Percentiles rank a stretch among this genome's conserved stretches.
phyloP scores from a whole-genome alignment of 2,888 invertebrate species.

The Cantharis rufa region DNA sequence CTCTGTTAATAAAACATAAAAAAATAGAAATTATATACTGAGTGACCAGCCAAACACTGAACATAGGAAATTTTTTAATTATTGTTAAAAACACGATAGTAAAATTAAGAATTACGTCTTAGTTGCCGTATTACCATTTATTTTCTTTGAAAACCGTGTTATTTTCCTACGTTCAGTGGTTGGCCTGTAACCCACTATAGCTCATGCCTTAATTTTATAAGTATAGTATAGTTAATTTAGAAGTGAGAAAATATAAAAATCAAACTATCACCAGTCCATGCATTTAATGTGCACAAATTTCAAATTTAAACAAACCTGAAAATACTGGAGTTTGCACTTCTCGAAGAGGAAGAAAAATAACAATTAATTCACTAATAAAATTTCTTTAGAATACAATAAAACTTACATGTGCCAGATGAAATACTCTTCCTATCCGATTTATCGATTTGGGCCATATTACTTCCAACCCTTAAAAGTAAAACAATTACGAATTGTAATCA shows the following conservation, averaged over 20 bases:
- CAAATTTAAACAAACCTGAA: background rate
- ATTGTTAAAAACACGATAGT: too few relatives aligned
- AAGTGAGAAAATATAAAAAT: background rate
- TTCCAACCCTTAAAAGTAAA: slow-evolving; percentile 25
- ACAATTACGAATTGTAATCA: background rate
- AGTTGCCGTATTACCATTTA: too few relatives aligned
- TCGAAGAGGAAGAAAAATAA: background rate
- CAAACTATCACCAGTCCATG: background rate
- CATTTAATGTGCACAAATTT: background rate
- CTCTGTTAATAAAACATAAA: background rate
- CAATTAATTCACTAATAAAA: background rate
- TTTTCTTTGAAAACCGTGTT: too few relatives aligned
- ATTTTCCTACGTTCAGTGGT: too few relatives aligned
- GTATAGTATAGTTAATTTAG: background rate
- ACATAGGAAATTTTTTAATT: too few relatives aligned
- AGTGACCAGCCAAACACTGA: too few relatives aligned
- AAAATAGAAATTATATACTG: too few relatives aligned
- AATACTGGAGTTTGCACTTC: background rate
- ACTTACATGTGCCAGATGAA: background rate
- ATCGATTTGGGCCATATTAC: slow-evolving; percentile 9
- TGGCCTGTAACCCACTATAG: too few relatives aligned
- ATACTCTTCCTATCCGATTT: background rate
- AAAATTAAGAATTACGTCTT: too few relatives aligned
- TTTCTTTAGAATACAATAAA: background rate
- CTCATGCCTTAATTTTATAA: background rate